These are phyloP conservation scores for Bombus superbus DNA, from an alignment of 1,140 invertebrate genomes.

Conservation along the genomic window DNA sequence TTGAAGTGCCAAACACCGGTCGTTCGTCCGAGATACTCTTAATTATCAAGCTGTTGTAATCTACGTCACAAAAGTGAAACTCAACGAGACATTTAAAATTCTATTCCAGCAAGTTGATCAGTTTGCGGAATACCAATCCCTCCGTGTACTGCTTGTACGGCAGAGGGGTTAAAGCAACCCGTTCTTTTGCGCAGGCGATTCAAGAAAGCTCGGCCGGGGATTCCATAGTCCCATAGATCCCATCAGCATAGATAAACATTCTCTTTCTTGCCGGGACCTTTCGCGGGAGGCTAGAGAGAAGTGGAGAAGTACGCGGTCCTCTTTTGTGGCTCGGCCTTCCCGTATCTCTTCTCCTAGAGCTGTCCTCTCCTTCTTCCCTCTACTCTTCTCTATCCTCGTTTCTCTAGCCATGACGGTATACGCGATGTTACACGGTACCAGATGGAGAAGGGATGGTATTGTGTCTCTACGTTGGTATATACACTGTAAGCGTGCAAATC, in stretches of 20 bases:
- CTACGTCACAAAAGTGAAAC: not conserved
- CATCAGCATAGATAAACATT: conserved; percentile 70
- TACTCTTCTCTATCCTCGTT: not conserved
- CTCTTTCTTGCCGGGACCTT: conserved; percentile 62
- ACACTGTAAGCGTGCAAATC: conserved; percentile 44
- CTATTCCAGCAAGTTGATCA: too few species aligned
- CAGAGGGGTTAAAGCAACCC: not conserved
- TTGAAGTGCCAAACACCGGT: too few species aligned
- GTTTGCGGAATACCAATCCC: not conserved
- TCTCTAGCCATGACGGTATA: not conserved
- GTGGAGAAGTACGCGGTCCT: conserved; percentile 57
- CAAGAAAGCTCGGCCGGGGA: conserved; percentile 25
- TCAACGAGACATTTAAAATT: not conserved
- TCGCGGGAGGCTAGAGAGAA: conserved; percentile 51
- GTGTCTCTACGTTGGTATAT: conserved; percentile 58
- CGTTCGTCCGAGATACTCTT: too few species aligned
- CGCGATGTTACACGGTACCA: conserved; percentile 10
- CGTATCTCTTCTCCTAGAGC: conserved; percentile 42
- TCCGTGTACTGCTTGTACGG: not conserved
- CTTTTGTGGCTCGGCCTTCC: conserved; percentile 43
- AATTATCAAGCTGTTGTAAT: too few species aligned
- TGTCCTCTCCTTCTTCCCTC: not conserved
- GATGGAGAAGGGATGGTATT: conserved; percentile 44
- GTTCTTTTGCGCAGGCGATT: not conserved
- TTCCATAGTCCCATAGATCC: conserved; percentile 63